phyloP scores from a whole-genome alignment of 2,113 vertebrate species.

The Murina feae region DNA sequence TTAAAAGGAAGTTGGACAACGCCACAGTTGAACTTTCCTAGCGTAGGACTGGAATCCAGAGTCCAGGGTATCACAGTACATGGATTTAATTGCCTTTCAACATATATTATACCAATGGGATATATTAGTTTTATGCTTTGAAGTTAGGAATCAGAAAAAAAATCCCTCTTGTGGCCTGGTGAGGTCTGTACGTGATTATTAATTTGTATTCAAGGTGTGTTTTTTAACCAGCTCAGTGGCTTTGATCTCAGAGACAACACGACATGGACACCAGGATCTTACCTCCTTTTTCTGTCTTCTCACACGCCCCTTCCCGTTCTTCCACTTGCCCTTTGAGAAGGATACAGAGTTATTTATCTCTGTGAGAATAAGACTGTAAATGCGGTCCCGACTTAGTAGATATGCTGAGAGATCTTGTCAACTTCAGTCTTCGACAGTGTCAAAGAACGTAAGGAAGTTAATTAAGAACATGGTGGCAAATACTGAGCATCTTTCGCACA shows the following conservation, averaged over 20 bases:
- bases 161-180: background rate
- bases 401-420: background rate
- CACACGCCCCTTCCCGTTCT: accelerated
- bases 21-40: background rate
- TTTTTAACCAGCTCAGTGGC: background rate
- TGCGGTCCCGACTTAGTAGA: background rate
- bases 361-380: background rate
- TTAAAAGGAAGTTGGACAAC: background rate
- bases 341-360: background rate
- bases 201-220: slow-evolving; percentile 1
- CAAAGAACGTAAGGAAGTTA: background rate
- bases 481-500: background rate
- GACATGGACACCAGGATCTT: background rate
- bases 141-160: slow-evolving; percentile 25
- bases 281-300: background rate
- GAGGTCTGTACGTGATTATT: background rate
- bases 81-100: slow-evolving; percentile 11
- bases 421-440: background rate
- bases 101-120: background rate
- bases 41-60: background rate
- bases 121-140: slow-evolving; percentile 16
- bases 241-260: background rate
- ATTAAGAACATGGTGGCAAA: background rate
- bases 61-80: background rate
- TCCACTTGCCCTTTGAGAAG: background rate